phyloP scores from a whole-genome alignment of 2,113 vertebrate species.

The Lepus americanus region DNA sequence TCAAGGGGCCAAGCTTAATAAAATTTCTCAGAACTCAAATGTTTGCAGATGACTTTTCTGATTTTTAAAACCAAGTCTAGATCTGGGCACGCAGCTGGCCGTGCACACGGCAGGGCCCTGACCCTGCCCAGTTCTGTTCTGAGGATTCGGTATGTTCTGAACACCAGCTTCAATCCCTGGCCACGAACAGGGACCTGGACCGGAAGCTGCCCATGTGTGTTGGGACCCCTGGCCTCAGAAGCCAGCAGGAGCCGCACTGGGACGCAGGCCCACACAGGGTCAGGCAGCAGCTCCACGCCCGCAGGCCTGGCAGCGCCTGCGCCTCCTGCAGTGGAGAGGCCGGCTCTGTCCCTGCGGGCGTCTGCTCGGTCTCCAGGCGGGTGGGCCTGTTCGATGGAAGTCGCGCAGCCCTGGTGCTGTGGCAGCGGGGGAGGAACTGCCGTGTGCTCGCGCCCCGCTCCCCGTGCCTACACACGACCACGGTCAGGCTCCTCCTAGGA shows the following conservation, averaged over 20 bases:
- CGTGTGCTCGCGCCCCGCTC: too few relatives aligned
- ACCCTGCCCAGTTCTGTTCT: neutral
- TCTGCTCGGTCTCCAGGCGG: too few relatives aligned
- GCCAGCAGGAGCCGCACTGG: too few relatives aligned
- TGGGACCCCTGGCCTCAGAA: neutral
- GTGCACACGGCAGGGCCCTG: neutral
- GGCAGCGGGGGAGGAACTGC: too few relatives aligned
- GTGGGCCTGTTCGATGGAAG: too few relatives aligned
- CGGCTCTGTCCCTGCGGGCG: too few relatives aligned
- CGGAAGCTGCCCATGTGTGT: neutral
- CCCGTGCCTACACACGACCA: too few relatives aligned
- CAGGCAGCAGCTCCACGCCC: neutral
- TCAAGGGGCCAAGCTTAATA: neutral
- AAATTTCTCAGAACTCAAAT: neutral
- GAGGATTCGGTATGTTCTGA: neutral
- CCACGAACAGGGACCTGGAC: neutral
- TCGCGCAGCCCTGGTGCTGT: too few relatives aligned
- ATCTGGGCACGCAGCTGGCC: neutral
- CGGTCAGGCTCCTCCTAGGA: slow-evolving; percentile 48
- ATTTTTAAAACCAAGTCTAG: slow-evolving; percentile 57
- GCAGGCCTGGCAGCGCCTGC: neutral
- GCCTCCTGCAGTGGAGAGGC: too few relatives aligned
- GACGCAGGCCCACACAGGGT: too few relatives aligned
- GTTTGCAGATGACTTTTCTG: neutral
- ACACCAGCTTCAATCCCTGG: neutral